Evolutionary conservation across 2,888 invertebrate genomes (phyloP).

Genomic region (Corythucha ciliata): DNA sequence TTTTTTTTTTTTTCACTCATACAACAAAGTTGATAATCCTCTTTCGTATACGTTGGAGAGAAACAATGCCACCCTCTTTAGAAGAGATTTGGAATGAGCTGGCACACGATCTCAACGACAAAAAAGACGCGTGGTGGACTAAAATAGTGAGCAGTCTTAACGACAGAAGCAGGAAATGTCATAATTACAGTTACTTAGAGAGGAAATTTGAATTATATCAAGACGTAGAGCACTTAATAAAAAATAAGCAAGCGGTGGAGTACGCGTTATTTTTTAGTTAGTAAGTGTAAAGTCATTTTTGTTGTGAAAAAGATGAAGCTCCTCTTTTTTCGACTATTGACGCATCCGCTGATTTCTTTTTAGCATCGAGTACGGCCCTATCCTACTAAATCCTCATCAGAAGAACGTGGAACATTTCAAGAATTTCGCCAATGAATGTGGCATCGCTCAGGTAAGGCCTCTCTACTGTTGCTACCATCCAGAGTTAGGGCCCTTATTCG

Average conservation of each 20-base stretch:
- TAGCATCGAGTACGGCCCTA: constrained; percentile 51
- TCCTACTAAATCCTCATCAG: constrained; percentile 47
- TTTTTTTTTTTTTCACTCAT: too few species aligned
- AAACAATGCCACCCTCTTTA: too few species aligned
- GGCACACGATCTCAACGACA: constrained; percentile 21
- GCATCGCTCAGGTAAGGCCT: constrained; percentile 42
- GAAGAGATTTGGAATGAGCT: constrained; percentile 25
- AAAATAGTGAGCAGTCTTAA: constrained; percentile 42
- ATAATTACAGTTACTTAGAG: constrained; percentile 44
- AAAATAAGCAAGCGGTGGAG: constrained; percentile 44
- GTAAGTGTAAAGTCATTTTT: constrained; percentile 41
- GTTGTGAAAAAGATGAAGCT: not conserved
- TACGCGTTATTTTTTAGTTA: constrained; percentile 50
- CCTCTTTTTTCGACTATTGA: not conserved
- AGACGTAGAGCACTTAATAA: constrained; percentile 43
- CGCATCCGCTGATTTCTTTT: constrained; percentile 31
- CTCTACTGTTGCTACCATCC: not conserved
- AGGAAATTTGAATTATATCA: constrained; percentile 45
- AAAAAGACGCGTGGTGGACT: constrained; percentile 40
- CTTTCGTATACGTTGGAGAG: too few species aligned
- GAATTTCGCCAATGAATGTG: constrained; percentile 46
- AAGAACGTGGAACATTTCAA: constrained; percentile 48
- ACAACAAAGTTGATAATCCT: too few species aligned
- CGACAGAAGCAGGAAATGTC: constrained; percentile 45
- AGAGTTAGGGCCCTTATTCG: not conserved